Conservation (phyloP, 2,888 invertebrate species). For the Myopa testacea region DNA sequence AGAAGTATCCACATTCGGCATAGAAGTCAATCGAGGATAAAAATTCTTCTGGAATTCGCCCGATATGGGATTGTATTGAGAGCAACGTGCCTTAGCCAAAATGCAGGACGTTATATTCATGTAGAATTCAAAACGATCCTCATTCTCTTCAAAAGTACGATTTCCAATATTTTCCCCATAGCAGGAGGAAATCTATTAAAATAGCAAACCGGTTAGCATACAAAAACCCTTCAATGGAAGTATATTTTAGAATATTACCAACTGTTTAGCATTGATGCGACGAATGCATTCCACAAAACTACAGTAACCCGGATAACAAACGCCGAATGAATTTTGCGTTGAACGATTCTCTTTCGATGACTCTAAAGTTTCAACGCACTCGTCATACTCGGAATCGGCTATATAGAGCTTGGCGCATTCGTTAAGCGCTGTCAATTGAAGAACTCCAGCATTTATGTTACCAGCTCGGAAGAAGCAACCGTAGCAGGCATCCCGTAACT, state of each 20-base stretch:
- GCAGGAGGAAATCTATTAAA: slow-evolving; percentile 53
- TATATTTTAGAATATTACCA: slow-evolving; percentile 66
- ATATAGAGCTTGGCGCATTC: slow-evolving; percentile 72
- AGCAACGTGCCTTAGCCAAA: slow-evolving; percentile 74
- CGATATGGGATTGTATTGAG: slow-evolving; percentile 75
- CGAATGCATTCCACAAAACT: slow-evolving; percentile 74
- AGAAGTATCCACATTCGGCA: not conserved
- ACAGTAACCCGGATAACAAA: slow-evolving; percentile 73
- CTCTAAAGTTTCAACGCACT: slow-evolving; percentile 70
- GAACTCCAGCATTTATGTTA: slow-evolving; percentile 70
- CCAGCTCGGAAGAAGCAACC: slow-evolving; percentile 74
- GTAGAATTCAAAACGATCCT: slow-evolving; percentile 66
- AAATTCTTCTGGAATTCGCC: slow-evolving; percentile 72
- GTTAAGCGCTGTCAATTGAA: slow-evolving; percentile 71
- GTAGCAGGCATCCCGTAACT: slow-evolving; percentile 74
- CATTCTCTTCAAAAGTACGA: slow-evolving; percentile 37
- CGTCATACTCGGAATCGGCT: slow-evolving; percentile 70
- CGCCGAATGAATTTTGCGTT: slow-evolving; percentile 41
- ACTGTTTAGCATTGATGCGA: slow-evolving; percentile 71
- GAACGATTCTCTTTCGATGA: slow-evolving; percentile 56
- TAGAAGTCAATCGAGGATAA: slow-evolving; percentile 47
- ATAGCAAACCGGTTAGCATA: not conserved
- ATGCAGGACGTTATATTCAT: slow-evolving; percentile 77
- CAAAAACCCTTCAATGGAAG: not conserved
- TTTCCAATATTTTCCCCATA: slow-evolving; percentile 49